Evolutionary conservation across 1,140 invertebrate species (phyloP), one percentile per base, ranked within the genome.

Genomic region (Listronotus oregonensis): DNA sequence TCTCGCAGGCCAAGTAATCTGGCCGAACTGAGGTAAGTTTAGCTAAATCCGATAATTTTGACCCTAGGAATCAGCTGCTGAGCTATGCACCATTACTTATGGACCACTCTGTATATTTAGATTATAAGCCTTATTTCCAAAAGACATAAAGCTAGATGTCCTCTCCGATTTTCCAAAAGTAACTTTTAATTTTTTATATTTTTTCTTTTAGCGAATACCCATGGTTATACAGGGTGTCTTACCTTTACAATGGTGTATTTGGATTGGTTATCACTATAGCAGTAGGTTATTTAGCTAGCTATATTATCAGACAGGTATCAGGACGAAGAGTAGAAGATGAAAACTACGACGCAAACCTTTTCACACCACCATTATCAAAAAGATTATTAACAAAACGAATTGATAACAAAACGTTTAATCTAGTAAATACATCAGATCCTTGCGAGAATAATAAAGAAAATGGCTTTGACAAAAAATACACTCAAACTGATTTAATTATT

Each of bases 181-280:
- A 27, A 27, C 1, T 5, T 3, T 27, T 27, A 27, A 27, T 27
- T 27, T 27, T 27, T 27, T 5, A 27, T 32, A 46, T 62, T 68
- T 50, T 70, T 55, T 49, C 43, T 77, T 75, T 32, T 50, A 77
- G 75, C 56, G 77, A 85, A 27, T 89, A 87, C 69, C 85, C 87
- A 73, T 88, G 86, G 75, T 73, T 90, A 14, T 92, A 93, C 73
- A 82, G 87, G 59, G 81, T 96, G 10, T 96, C 94, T 0, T 96
- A 96, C 74, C 86, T 95, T 83, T 96, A 94, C 90, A 91, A 90
- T 75, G 84, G 87, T 6, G 84, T 88, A 0, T 79, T 93, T 54
- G 91, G 90, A 50, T 86, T 90, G 64, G 6, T 84, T 0, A 72
- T 87, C 0, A 87, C 91, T 3, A 72, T 91, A 3, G 37, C 88